These are phyloP conservation scores for Euborellia annulipes DNA, from an alignment of 1,140 invertebrate species.

Conservation along the genomic window DNA sequence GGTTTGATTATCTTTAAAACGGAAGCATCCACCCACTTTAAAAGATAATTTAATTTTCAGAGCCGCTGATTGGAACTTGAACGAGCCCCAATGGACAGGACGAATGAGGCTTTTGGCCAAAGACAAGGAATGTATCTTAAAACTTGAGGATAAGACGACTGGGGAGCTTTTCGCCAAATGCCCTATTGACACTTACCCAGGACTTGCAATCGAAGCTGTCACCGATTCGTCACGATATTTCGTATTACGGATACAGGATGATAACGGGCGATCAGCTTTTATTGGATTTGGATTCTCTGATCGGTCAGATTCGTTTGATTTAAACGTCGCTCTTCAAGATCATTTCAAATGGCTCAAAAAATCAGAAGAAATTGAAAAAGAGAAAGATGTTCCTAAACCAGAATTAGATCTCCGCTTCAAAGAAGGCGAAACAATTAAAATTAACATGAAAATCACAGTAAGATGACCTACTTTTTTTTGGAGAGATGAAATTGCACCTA, in stretches of 20 bases:
- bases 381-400: constrained; percentile 56
- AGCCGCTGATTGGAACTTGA: constrained; percentile 95
- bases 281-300: constrained; percentile 96
- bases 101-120: constrained; percentile 79
- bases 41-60: too few relatives aligned
- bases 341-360: constrained; percentile 96
- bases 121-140: constrained; percentile 71
- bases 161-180: constrained; percentile 97
- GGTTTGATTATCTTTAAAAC: constrained; percentile 14
- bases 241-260: constrained; percentile 89
- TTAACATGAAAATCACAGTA: constrained; percentile 95
- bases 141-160: constrained; percentile 87
- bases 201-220: constrained; percentile 85
- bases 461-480: too few relatives aligned
- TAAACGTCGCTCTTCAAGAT: constrained; percentile 96
- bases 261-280: constrained; percentile 89
- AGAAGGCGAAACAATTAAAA: constrained; percentile 96
- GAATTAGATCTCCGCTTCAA: constrained; percentile 93
- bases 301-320: constrained; percentile 95
- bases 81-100: constrained; percentile 92
- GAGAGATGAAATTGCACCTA: too few relatives aligned
- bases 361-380: constrained; percentile 72
- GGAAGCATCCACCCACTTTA: not conserved
- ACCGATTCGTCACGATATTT: constrained; percentile 98
- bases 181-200: constrained; percentile 91